Evolutionary conservation across 2,888 invertebrate genomes (phyloP).

Genomic region (Coelinius sp.): DNA sequence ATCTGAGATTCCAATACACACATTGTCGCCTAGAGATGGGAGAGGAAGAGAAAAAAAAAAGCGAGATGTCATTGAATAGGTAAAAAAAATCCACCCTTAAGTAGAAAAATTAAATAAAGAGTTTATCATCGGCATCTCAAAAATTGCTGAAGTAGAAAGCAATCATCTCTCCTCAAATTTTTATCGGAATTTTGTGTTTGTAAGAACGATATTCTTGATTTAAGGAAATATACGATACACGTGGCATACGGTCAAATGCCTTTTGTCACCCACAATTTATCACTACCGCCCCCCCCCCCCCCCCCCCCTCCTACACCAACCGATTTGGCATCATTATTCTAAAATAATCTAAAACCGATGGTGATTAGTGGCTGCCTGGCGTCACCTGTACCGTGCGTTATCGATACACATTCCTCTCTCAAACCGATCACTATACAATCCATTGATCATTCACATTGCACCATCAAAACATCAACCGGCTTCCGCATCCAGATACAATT

Average conservation of each 20-base stretch:
- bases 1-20: slow-evolving; percentile 26
- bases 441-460: slow-evolving; percentile 57
- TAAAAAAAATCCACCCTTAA: too few relatives aligned
- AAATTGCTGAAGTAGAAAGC: too few relatives aligned
- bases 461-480: slow-evolving; percentile 14
- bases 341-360: slow-evolving; percentile 71
- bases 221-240: too few relatives aligned
- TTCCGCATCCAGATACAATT: slow-evolving; percentile 15
- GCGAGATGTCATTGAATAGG: too few relatives aligned
- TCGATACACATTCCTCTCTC: slow-evolving; percentile 27
- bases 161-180: too few relatives aligned
- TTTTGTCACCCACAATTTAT: slow-evolving; percentile 58
- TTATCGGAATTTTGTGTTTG: too few relatives aligned
- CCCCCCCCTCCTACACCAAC: neutral
- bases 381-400: slow-evolving; percentile 63
- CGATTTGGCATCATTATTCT: slow-evolving; percentile 65
- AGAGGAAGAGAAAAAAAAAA: neutral
- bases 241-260: neutral
- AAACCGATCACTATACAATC: slow-evolving; percentile 55
- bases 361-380: slow-evolving; percentile 67
- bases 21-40: neutral
- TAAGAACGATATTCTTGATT: too few relatives aligned
- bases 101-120: too few relatives aligned
- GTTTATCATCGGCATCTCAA: too few relatives aligned
- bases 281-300: slow-evolving; percentile 35